phyloP scores from a whole-genome alignment of 2,888 invertebrate species.

The Tethea ocularis region DNA sequence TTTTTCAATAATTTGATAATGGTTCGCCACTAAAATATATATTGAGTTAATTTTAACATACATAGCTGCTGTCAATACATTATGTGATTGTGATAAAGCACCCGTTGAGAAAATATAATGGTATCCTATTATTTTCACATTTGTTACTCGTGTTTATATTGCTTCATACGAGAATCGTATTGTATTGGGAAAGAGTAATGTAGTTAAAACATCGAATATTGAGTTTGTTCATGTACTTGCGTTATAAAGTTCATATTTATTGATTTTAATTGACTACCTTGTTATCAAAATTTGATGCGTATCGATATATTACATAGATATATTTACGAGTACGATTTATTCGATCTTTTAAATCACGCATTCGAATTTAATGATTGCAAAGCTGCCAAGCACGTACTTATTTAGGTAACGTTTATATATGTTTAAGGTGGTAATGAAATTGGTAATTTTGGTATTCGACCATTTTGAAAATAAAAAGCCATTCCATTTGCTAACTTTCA shows the following conservation, averaged over 20 bases:
- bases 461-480: background rate
- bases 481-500: background rate
- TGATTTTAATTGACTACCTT: background rate
- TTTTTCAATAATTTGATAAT: background rate
- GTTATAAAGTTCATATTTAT: background rate
- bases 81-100: slow-evolving; percentile 45
- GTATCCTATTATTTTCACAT: slow-evolving; percentile 42
- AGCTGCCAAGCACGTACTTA: too few relatives aligned
- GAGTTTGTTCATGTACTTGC: slow-evolving; percentile 4
- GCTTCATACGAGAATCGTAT: slow-evolving; percentile 35
- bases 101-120: slow-evolving; percentile 46
- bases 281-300: background rate
- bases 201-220: slow-evolving; percentile 8
- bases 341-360: background rate
- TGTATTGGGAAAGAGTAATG: slow-evolving; percentile 14
- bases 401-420: too few relatives aligned
- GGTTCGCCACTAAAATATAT: background rate
- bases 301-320: background rate
- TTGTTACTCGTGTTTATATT: slow-evolving; percentile 44
- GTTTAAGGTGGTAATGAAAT: too few relatives aligned
- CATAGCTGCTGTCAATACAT: slow-evolving; percentile 34
- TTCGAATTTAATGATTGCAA: too few relatives aligned
- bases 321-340: background rate
- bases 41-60: background rate
- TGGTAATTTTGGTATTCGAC: background rate